A percentile compares a stretch with the other conserved stretches of the same genome.
These are phyloP conservation scores for Lepidonotus clava DNA, from an alignment of 2,888 invertebrate species.

Conservation along the genomic window DNA sequence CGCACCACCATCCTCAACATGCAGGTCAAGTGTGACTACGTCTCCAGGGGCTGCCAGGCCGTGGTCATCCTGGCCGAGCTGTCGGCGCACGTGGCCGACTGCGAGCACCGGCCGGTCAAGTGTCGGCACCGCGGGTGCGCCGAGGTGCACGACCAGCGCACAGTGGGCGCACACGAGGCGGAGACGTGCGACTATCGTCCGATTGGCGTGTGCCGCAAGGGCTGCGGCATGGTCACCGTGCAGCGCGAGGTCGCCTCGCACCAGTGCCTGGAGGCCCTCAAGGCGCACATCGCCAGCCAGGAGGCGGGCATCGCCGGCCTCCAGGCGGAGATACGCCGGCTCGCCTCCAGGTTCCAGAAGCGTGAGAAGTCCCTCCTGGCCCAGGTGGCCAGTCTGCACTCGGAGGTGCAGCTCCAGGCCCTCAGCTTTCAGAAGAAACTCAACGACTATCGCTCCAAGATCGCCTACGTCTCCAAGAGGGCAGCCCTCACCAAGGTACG, in stretches of 20 bases:
- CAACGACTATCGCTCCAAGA: slow-evolving; percentile 60
- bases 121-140: slow-evolving; percentile 70
- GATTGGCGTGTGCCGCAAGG: slow-evolving; percentile 69
- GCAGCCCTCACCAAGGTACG: slow-evolving; percentile 57
- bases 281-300: slow-evolving; percentile 65
- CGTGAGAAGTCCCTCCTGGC: slow-evolving; percentile 69
- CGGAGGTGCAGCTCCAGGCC: slow-evolving; percentile 68
- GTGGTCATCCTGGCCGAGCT: slow-evolving; percentile 68
- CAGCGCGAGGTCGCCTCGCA: slow-evolving; percentile 65
- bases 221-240: slow-evolving; percentile 68
- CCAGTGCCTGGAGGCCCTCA: slow-evolving; percentile 69
- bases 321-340: slow-evolving; percentile 64
- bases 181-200: slow-evolving; percentile 68
- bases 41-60: slow-evolving; percentile 67
- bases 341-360: slow-evolving; percentile 63
- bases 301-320: slow-evolving; percentile 64
- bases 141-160: slow-evolving; percentile 61
- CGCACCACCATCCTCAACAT: slow-evolving; percentile 70
- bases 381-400: slow-evolving; percentile 67
- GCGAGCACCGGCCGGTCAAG: slow-evolving; percentile 66
- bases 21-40: slow-evolving; percentile 71
- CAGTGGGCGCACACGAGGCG: slow-evolving; percentile 66
- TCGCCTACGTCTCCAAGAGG: slow-evolving; percentile 63
- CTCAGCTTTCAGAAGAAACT: slow-evolving; percentile 67
- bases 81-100: slow-evolving; percentile 66